These are phyloP conservation scores for Venturia canescens DNA, from an alignment of 1,140 invertebrate genomes.

Conservation along the genomic window DNA sequence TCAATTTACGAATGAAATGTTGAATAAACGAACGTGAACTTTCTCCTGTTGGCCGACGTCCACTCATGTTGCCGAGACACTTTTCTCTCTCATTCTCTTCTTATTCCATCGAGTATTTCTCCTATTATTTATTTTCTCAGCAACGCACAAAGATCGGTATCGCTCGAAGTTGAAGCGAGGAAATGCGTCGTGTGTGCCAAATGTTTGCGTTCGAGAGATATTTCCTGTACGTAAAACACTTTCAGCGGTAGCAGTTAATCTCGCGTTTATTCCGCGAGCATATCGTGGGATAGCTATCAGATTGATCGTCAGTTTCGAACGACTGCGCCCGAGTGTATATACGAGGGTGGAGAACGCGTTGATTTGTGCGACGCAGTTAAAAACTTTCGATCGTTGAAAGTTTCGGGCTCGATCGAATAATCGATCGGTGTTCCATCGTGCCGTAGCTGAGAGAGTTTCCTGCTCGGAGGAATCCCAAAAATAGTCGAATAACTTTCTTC, in stretches of 20 bases:
- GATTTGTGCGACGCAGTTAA: conserved; percentile 3
- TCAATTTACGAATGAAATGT: conserved; percentile 26
- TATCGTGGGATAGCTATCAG: neutral
- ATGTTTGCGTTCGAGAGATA: conserved; percentile 19
- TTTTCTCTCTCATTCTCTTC: neutral
- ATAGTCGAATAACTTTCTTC: neutral
- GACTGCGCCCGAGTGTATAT: neutral
- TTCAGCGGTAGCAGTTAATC: conserved; percentile 15
- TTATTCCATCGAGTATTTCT: neutral
- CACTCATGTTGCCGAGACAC: neutral
- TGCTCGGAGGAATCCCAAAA: neutral
- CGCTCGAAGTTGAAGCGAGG: conserved; percentile 4
- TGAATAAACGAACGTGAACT: conserved; percentile 14
- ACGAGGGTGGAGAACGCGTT: neutral
- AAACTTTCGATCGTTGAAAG: conserved; percentile 29
- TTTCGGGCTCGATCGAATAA: neutral
- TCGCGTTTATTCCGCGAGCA: conserved; percentile 7
- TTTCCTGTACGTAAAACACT: neutral
- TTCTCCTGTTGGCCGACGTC: conserved; percentile 42
- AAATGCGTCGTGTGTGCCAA: conserved; percentile 33
- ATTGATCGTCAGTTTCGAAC: conserved; percentile 12
- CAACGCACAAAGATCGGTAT: neutral
- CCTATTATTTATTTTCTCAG: neutral
- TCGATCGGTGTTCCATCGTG: neutral
- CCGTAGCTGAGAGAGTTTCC: neutral